A percentile compares a stretch with the other conserved stretches of the same genome.
Evolutionary conservation across 2,888 invertebrate species (phyloP).

Genomic region (Lypha dubia): DNA sequence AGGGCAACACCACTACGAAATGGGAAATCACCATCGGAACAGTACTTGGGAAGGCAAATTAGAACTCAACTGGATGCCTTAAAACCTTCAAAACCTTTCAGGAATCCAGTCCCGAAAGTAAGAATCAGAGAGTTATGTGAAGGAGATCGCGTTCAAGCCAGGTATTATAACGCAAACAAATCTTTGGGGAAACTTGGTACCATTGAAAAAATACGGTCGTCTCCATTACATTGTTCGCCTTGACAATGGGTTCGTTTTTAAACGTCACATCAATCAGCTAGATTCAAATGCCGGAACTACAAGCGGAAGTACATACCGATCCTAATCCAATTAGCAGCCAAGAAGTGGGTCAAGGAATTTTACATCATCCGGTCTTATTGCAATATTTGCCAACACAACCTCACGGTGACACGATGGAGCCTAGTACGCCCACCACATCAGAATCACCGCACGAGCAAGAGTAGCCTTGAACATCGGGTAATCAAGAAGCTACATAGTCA

Average conservation of each 20-base stretch:
- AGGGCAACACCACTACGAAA: constrained; percentile 19
- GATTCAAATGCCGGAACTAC: too few relatives aligned
- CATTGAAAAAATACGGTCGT: constrained; percentile 2
- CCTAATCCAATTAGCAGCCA: too few relatives aligned
- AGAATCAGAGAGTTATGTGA: too few relatives aligned
- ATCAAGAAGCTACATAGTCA: neutral
- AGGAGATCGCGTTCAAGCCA: neutral
- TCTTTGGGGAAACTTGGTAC: constrained; percentile 2
- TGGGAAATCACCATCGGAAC: too few relatives aligned
- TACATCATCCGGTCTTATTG: neutral
- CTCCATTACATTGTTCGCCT: too few relatives aligned
- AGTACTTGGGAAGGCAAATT: neutral
- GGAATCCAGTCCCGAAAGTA: neutral
- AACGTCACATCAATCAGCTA: constrained; percentile 9
- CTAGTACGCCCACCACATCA: neutral
- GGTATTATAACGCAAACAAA: constrained; percentile 1
- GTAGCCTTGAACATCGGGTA: neutral
- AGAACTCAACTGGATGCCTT: constrained; percentile 19
- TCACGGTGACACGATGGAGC: too few relatives aligned
- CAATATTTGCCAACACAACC: too few relatives aligned
- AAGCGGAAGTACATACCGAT: too few relatives aligned
- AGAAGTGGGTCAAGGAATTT: neutral
- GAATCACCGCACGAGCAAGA: too few relatives aligned
- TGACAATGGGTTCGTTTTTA: too few relatives aligned
- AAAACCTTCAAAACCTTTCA: neutral